A percentile compares a stretch with the other conserved stretches of the same genome.
Conservation (phyloP, 2,113 vertebrate genomes). For the Myanophis thanlyinensis region DNA sequence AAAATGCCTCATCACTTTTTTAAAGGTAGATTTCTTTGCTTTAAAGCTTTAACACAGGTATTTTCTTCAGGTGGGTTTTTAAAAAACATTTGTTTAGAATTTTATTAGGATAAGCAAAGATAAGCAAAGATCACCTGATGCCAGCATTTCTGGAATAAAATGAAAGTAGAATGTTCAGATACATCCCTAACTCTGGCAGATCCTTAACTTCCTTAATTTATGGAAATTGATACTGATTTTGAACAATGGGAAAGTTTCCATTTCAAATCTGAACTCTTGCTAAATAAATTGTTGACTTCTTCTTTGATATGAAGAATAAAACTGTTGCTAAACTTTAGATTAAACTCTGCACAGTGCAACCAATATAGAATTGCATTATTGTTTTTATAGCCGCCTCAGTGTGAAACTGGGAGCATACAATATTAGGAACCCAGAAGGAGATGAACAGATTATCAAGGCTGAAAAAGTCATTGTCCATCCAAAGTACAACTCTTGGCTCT, state of each 20-base stretch:
- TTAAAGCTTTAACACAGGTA: neutral
- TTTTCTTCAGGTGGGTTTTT: neutral
- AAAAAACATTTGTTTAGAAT: neutral
- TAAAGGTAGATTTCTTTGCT: neutral
- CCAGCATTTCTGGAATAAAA: neutral
- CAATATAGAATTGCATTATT: neutral
- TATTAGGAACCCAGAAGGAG: slow-evolving; percentile 7
- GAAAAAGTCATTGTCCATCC: slow-evolving; percentile 53
- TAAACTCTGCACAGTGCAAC: neutral
- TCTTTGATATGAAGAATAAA: neutral
- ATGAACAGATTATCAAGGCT: slow-evolving; percentile 23
- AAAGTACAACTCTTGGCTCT: slow-evolving; percentile 44
- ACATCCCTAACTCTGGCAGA: neutral
- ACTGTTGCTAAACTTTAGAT: neutral
- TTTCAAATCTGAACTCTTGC: neutral
- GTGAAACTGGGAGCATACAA: slow-evolving; percentile 39
- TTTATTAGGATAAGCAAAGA: neutral
- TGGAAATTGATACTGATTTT: neutral
- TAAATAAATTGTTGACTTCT: neutral
- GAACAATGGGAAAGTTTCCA: neutral
- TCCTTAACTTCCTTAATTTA: neutral
- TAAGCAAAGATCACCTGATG: neutral
- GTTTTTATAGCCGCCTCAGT: slow-evolving; percentile 20
- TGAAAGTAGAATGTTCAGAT: neutral
- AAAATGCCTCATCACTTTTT: neutral